Conservation (phyloP, 2,888 invertebrate species). For the Ophion costatus region DNA sequence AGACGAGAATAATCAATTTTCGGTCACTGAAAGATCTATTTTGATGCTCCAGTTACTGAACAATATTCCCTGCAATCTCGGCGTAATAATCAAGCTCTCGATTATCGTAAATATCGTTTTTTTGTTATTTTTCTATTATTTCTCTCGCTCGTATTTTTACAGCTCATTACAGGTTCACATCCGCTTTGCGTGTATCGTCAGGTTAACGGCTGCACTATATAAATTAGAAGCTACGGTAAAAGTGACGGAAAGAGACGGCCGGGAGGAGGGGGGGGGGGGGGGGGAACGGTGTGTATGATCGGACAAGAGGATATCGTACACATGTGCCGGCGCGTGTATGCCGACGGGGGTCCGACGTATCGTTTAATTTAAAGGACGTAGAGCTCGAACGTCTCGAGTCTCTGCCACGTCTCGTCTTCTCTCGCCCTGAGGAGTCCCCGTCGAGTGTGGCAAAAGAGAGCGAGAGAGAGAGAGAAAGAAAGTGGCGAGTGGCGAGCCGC, state of each 20-base stretch:
- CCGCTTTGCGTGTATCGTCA: constrained; percentile 26
- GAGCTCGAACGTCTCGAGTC: constrained; percentile 47
- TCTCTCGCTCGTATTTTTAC: neutral
- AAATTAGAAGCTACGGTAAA: constrained; percentile 55
- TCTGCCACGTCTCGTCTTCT: constrained; percentile 64
- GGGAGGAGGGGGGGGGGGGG: constrained; percentile 4
- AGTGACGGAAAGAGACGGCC: neutral
- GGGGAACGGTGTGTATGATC: constrained; percentile 13
- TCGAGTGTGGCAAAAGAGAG: constrained; percentile 35
- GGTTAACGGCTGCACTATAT: constrained; percentile 44
- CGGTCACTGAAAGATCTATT: neutral
- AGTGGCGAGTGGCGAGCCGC: constrained; percentile 62
- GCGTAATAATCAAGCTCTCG: constrained; percentile 19
- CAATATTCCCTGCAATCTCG: neutral
- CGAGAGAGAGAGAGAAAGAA: constrained; percentile 36
- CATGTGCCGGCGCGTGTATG: constrained; percentile 62
- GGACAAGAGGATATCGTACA: constrained; percentile 37
- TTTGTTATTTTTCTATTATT: neutral
- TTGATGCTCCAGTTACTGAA: neutral
- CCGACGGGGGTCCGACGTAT: constrained; percentile 64
- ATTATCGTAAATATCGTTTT: neutral
- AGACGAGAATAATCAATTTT: neutral
- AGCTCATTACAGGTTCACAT: constrained; percentile 36
- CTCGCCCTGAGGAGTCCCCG: constrained; percentile 63
- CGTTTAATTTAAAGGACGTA: constrained; percentile 64